Evolutionary conservation across 2,888 invertebrate species (phyloP).

Genomic region (Drosophila engyochracea): DNA sequence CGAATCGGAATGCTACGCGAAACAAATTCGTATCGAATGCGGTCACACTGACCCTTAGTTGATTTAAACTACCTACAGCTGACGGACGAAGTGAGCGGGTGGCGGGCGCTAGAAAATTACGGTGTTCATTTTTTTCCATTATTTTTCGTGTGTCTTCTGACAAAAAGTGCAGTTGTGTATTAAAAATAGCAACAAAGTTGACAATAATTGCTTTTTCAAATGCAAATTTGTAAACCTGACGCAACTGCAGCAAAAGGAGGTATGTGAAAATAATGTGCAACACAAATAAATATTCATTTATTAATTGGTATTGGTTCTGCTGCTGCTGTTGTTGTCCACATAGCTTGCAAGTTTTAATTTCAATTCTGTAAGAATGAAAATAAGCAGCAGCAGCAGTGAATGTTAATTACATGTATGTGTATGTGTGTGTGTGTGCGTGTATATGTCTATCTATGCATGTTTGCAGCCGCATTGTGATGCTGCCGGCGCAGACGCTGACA

Average conservation of each 20-base stretch:
- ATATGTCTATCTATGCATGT: background rate
- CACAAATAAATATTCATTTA: slow-evolving; percentile 11
- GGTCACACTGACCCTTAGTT: slow-evolving; percentile 48
- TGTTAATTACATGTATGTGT: slow-evolving; percentile 29
- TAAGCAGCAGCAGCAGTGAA: slow-evolving; percentile 19
- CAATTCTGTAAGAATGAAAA: slow-evolving; percentile 23
- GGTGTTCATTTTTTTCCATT: slow-evolving; percentile 6
- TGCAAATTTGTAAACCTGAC: slow-evolving; percentile 18
- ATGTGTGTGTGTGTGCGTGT: background rate
- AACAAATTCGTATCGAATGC: slow-evolving; percentile 4
- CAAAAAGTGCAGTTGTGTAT: slow-evolving; percentile 47
- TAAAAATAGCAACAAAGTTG: slow-evolving; percentile 42
- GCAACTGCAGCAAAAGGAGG: slow-evolving; percentile 35
- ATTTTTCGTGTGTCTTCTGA: slow-evolving; percentile 37
- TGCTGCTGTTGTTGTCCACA: slow-evolving; percentile 1
- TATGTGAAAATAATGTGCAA: slow-evolving; percentile 26
- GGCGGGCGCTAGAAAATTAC: slow-evolving; percentile 23
- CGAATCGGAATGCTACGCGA: background rate
- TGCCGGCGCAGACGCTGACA: slow-evolving; percentile 18
- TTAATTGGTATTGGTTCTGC: slow-evolving; percentile 15
- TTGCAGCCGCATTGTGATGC: slow-evolving; percentile 24
- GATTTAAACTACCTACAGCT: slow-evolving; percentile 51
- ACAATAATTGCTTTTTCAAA: slow-evolving; percentile 23
- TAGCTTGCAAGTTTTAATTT: slow-evolving; percentile 12
- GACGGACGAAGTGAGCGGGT: slow-evolving; percentile 41